phyloP scores from a whole-genome alignment of 2,888 invertebrate species.

The Tetheella fluctuosa region DNA sequence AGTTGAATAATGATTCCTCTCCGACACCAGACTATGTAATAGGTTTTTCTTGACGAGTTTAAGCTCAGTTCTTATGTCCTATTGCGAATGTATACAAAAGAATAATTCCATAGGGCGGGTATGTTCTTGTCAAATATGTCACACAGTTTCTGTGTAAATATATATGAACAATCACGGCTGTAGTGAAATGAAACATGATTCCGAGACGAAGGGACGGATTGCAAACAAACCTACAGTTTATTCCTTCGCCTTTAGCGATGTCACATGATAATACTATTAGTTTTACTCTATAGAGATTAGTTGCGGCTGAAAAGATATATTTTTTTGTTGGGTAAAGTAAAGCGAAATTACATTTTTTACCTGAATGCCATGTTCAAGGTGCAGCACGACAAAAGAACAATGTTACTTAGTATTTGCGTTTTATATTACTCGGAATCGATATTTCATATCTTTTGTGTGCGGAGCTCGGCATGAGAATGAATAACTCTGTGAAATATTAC shows the following conservation, averaged over 20 bases:
- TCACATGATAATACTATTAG: background rate
- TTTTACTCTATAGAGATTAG: constrained; percentile 10
- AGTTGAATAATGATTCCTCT: too few species aligned
- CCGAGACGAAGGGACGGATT: background rate
- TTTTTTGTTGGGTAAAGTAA: background rate
- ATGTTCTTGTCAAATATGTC: background rate
- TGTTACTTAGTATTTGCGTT: constrained; percentile 22
- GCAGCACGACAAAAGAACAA: constrained; percentile 13
- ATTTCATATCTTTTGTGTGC: constrained; percentile 41
- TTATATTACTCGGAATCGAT: constrained; percentile 37
- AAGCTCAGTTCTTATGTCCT: background rate
- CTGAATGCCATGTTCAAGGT: constrained; percentile 8
- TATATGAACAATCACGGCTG: background rate
- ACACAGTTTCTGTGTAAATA: background rate
- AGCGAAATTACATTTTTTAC: constrained; percentile 9
- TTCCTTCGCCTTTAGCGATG: background rate
- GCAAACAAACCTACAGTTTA: background rate
- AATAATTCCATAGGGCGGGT: background rate
- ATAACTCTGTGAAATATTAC: constrained; percentile 33
- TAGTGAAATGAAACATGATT: constrained; percentile 1
- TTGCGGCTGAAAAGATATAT: background rate
- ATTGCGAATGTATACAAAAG: background rate
- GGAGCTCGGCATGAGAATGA: constrained; percentile 18
- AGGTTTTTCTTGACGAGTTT: too few species aligned
- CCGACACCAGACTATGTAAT: too few species aligned